phyloP scores from a whole-genome alignment of 1,140 invertebrate species.

The Aphaenogaster ashmeadi region DNA sequence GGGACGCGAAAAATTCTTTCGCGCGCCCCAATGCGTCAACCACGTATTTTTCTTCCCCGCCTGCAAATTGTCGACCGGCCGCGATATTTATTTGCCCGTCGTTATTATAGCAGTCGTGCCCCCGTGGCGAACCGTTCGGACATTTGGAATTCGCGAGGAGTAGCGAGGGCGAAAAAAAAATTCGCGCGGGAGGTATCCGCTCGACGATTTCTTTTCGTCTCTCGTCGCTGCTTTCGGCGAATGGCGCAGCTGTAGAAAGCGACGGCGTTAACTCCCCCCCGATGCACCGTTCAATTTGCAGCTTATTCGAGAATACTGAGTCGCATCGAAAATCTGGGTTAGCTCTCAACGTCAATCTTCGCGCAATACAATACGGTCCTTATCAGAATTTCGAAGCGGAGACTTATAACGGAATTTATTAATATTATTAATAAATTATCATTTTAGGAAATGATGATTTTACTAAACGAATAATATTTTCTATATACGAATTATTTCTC shows the following conservation, averaged over 20 bases:
- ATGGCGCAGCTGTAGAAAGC: not conserved
- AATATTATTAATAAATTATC: conserved; percentile 3
- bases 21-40: not conserved
- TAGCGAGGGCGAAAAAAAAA: not conserved
- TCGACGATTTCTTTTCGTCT: not conserved
- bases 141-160: conserved; percentile 15
- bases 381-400: not conserved
- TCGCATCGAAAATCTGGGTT: conserved; percentile 44
- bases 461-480: not conserved
- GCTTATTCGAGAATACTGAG: conserved; percentile 33
- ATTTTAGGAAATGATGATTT: not conserved
- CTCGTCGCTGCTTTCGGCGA: conserved; percentile 8
- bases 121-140: not conserved
- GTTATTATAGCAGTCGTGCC: not conserved
- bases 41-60: not conserved
- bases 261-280: not conserved
- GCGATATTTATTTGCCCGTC: conserved; percentile 30
- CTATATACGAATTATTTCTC: too few relatives aligned
- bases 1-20: not conserved
- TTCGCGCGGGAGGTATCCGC: not conserved
- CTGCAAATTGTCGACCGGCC: conserved; percentile 1
- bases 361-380: not conserved
- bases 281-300: conserved; percentile 27
- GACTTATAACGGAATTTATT: conserved; percentile 30
- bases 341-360: conserved; percentile 16